Base-by-base conservation (phyloP, 2,797 vertebrate genomes). In the Sebastes alutus region DNA sequence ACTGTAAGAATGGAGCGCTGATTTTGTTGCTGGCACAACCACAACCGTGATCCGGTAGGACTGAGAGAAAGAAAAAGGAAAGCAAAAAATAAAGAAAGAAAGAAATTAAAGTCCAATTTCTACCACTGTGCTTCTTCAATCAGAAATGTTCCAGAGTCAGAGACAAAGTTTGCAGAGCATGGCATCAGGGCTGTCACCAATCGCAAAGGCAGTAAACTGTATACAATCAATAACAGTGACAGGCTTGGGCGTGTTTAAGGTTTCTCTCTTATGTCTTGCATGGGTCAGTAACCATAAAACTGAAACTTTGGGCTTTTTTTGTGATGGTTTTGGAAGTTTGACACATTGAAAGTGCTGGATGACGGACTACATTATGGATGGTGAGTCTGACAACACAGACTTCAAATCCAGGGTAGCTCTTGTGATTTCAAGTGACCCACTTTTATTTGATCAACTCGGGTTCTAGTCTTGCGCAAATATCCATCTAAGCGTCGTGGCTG, bases 161-260 rank as follows among this genome's bases (percentile, higher is more conserved):
- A 76, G 29, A 71, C 68, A 69, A 20, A 23, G 69, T 27, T 32
- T 52, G 30, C 16, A 8, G 7, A 77, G 33, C 23, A 0, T 20
- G 2, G 66, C 49, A 20, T 42, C 20, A 30, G 59, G 66, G 61
- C 38, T 16, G 35, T 42, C 20, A 5, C 60, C 49, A 30, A 14
- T 5, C 8, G 67, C 30, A 23, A 54, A 73, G 59, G 35, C 58
- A 55, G 56, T 55, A 27, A 63, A 62, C 75, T 58, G 59, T 33
- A 65, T 3, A 83, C 46, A 78, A 62, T 88, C 77, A 67, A 78
- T 72, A 75, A 69, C 42, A 35, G 38, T 12, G 70, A 29, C 78
- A 72, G 56, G 58, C 58, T 52, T 18, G 6, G 71, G 38, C 66
- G 27, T 59, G 62, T 72, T 67, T 32, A 67, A 54, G 32, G 33